These are phyloP conservation scores for Cottus gobio DNA, from an alignment of 2,113 vertebrate species.

Conservation along the genomic window DNA sequence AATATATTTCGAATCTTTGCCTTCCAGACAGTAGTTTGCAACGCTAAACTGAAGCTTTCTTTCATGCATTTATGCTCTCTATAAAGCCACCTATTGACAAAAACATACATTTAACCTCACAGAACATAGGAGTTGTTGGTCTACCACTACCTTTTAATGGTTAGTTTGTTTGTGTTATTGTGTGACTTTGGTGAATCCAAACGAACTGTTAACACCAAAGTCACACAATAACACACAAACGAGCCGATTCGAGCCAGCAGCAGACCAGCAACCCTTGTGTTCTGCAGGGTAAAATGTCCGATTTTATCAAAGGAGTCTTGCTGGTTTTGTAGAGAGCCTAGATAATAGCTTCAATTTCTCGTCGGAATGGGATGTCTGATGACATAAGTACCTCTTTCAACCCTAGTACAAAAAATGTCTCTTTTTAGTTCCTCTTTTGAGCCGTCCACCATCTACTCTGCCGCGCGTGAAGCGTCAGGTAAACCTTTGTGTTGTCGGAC, in stretches of 20 bases:
- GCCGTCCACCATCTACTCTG: too few relatives aligned
- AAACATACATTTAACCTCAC: too few relatives aligned
- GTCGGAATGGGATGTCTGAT: not conserved
- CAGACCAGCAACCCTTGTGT: not conserved
- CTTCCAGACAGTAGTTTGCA: not conserved
- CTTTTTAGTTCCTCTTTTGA: not conserved
- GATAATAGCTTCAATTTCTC: not conserved
- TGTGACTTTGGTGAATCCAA: not conserved
- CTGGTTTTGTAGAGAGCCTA: not conserved
- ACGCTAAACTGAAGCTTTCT: not conserved
- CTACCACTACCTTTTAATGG: not conserved
- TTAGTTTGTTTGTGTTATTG: not conserved
- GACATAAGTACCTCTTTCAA: not conserved
- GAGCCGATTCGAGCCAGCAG: not conserved
- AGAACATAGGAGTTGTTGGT: not conserved
- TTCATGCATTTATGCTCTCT: not conserved
- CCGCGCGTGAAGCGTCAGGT: too few relatives aligned
- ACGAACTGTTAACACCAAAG: not conserved
- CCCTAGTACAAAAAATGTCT: not conserved
- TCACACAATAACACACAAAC: not conserved
- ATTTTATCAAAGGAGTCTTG: not conserved
- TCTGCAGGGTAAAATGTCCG: not conserved
- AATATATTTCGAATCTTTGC: not conserved
- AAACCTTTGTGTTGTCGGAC: too few relatives aligned
- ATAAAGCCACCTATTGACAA: too few relatives aligned